A percentile compares a stretch with the other conserved stretches of the same genome.
These are phyloP conservation scores for Drosophila simulans DNA, from an alignment of 1,140 invertebrate species.

Conservation along the genomic window DNA sequence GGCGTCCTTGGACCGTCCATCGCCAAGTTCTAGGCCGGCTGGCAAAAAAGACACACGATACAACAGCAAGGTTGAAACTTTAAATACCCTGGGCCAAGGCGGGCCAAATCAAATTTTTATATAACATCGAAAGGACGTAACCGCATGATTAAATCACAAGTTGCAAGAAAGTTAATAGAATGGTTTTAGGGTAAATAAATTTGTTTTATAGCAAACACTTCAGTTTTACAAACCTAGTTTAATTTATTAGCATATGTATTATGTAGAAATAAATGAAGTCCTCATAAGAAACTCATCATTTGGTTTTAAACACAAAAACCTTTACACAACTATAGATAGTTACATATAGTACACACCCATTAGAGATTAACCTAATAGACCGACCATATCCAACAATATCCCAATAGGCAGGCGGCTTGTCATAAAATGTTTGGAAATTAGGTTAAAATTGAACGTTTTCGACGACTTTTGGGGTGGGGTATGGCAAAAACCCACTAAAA, in stretches of 20 bases:
- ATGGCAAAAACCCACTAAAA: slow-evolving; percentile 27
- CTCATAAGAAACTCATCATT: too few species aligned
- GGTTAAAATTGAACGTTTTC: slow-evolving; percentile 16
- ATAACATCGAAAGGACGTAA: slow-evolving; percentile 1
- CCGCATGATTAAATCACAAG: background rate
- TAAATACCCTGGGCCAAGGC: slow-evolving; percentile 19
- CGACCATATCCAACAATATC: slow-evolving; percentile 3
- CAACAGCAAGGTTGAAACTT: slow-evolving; percentile 22
- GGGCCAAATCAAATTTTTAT: background rate
- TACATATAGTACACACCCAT: too few species aligned
- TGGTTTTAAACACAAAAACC: background rate
- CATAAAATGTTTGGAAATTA: slow-evolving; percentile 11
- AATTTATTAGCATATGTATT: background rate
- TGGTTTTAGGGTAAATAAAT: too few species aligned
- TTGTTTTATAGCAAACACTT: too few species aligned
- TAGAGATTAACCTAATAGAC: background rate
- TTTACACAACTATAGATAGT: background rate
- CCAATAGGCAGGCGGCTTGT: slow-evolving; percentile 4
- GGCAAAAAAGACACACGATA: slow-evolving; percentile 21
- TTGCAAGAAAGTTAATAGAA: background rate
- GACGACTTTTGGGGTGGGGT: slow-evolving; percentile 20
- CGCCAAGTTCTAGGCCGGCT: slow-evolving; percentile 60
- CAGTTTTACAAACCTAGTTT: too few species aligned
- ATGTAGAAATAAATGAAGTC: too few species aligned
- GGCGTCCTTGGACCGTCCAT: slow-evolving; percentile 47